These are phyloP conservation scores for Amphipoea oculea DNA, from an alignment of 2,888 invertebrate genomes.

Conservation along the genomic window DNA sequence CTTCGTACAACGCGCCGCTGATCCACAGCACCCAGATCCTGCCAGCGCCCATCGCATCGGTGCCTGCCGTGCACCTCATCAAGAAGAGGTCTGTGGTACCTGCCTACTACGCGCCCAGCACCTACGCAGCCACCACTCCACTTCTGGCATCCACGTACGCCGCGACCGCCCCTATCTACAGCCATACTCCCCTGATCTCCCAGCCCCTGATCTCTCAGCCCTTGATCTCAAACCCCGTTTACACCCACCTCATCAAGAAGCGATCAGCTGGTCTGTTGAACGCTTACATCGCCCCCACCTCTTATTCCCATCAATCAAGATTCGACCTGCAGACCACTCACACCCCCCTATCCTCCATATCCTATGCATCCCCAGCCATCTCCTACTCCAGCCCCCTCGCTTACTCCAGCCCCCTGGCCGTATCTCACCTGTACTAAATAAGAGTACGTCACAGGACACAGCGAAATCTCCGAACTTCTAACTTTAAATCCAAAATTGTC, in stretches of 20 bases:
- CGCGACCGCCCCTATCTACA: conserved; percentile 67
- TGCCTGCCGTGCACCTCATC: conserved; percentile 76
- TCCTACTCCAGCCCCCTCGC: conserved; percentile 52
- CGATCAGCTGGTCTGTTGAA: conserved; percentile 47
- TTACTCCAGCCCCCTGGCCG: conserved; percentile 43
- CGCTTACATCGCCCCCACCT: conserved; percentile 45
- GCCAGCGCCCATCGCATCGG: conserved; percentile 55
- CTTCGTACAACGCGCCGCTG: conserved; percentile 62
- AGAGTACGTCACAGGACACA: not conserved
- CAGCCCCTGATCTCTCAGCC: conserved; percentile 72
- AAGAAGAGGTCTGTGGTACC: conserved; percentile 78
- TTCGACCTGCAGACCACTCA: conserved; percentile 68
- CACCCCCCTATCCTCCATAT: conserved; percentile 64
- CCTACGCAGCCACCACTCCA: conserved; percentile 72
- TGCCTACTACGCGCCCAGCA: conserved; percentile 65
- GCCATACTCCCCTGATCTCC: conserved; percentile 75
- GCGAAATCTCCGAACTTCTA: not conserved
- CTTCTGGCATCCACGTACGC: conserved; percentile 74
- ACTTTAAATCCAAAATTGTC: conserved; percentile 57
- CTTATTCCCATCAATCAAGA: conserved; percentile 70
- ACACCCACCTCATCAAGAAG: conserved; percentile 62
- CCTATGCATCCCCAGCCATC: conserved; percentile 60
- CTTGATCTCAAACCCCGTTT: conserved; percentile 71
- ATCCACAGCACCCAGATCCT: conserved; percentile 61
- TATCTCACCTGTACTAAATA: conserved; percentile 50